phyloP scores from a whole-genome alignment of 2,797 vertebrate species.

The Eospalax fontanierii region DNA sequence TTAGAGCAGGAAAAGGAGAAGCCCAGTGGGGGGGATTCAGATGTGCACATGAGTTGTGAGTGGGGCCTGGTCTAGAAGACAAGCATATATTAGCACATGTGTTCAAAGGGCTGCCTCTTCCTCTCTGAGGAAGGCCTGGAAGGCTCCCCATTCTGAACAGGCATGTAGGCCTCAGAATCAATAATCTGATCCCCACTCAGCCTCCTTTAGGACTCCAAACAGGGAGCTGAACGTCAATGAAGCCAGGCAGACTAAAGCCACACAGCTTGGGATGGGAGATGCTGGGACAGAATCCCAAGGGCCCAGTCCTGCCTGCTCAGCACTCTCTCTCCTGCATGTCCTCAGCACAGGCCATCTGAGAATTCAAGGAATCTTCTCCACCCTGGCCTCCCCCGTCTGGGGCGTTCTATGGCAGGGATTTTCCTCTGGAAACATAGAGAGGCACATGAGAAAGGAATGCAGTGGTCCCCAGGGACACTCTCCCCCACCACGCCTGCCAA shows the following conservation, averaged over 20 bases:
- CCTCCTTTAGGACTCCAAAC: neutral
- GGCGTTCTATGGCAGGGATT: conserved; percentile 50
- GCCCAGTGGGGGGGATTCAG: neutral
- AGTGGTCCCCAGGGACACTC: neutral
- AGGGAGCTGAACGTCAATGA: neutral
- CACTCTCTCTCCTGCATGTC: neutral
- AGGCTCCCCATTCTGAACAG: neutral
- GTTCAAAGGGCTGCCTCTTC: neutral
- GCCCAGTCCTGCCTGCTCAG: neutral
- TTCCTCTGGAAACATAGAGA: conserved; percentile 45
- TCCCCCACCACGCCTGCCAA: neutral
- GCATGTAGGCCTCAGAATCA: neutral
- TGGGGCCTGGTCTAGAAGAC: neutral
- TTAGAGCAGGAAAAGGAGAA: accelerated
- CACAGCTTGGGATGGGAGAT: neutral
- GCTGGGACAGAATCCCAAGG: neutral
- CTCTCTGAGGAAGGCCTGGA: neutral
- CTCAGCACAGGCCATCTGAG: neutral
- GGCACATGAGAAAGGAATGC: conserved; percentile 47
- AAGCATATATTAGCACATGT: neutral
- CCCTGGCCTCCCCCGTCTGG: neutral
- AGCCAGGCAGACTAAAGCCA: conserved; percentile 1
- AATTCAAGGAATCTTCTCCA: conserved; percentile 59
- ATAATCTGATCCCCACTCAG: neutral
- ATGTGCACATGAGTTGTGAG: neutral